Evolutionary conservation across 2,888 invertebrate genomes (phyloP).

Genomic region (Xiphydria camelus): DNA sequence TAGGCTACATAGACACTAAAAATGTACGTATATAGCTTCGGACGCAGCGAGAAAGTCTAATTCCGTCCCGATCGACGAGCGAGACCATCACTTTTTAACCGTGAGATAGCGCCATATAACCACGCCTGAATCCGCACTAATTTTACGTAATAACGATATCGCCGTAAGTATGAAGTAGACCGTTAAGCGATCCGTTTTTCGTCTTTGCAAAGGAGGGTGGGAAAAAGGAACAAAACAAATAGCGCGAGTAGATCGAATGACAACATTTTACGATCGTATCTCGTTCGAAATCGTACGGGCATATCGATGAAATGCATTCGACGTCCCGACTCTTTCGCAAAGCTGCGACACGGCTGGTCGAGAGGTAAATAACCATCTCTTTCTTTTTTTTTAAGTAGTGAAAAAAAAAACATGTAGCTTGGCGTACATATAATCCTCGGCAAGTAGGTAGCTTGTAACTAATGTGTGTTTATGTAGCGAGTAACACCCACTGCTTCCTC

Average conservation of each 20-base stretch:
- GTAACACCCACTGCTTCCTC: constrained; percentile 51
- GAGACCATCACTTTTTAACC: neutral
- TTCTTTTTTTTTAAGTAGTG: neutral
- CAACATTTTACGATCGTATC: too few species aligned
- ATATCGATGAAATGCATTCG: too few species aligned
- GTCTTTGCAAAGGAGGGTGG: neutral
- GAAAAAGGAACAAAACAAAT: too few species aligned
- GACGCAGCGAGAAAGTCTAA: neutral
- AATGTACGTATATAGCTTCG: constrained; percentile 1
- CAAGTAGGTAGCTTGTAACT: constrained; percentile 54
- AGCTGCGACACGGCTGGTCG: too few species aligned
- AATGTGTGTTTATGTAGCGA: constrained; percentile 57
- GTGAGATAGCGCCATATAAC: constrained; percentile 2
- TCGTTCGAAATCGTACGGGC: too few species aligned
- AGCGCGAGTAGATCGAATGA: too few species aligned
- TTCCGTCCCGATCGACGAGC: neutral
- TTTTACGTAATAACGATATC: constrained; percentile 3
- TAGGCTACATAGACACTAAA: too few species aligned
- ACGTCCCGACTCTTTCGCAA: too few species aligned
- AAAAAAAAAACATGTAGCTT: neutral
- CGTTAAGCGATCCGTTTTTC: neutral
- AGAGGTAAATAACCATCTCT: too few species aligned
- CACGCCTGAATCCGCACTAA: constrained; percentile 2
- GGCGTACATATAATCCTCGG: constrained; percentile 28
- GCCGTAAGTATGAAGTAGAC: constrained; percentile 2